Percentiles rank a stretch among this genome's conserved stretches.
Conservation (phyloP, 2,113 vertebrate genomes). For the Todiramphus saurophagus region DNA sequence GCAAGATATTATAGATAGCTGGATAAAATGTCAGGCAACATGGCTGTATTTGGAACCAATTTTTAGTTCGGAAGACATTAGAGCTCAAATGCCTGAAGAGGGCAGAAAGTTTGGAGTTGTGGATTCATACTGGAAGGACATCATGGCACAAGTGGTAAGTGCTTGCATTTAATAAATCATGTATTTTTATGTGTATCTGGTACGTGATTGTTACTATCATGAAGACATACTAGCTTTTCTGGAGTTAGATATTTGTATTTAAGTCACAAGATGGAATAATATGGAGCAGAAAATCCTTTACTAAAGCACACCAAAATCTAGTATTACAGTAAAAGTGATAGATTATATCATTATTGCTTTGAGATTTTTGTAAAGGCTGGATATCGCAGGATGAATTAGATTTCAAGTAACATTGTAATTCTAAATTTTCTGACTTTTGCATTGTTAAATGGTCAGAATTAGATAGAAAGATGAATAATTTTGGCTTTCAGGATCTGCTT, state of each 20-base stretch:
- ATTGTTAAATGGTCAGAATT: background rate
- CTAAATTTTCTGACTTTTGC: background rate
- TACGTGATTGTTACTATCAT: background rate
- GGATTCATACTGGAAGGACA: constrained; percentile 85
- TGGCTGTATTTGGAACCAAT: constrained; percentile 94
- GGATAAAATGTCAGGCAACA: constrained; percentile 87
- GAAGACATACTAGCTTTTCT: background rate
- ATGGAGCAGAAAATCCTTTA: background rate
- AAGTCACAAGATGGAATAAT: background rate
- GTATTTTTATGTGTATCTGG: background rate
- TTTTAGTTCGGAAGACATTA: constrained; percentile 92
- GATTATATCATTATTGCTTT: background rate
- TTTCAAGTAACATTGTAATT: background rate
- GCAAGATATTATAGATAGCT: constrained; percentile 87
- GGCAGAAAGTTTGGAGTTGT: constrained; percentile 87
- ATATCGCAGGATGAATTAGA: background rate
- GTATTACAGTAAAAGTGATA: background rate
- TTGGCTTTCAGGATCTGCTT: background rate
- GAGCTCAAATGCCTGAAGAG: constrained; percentile 93
- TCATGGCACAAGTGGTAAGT: constrained; percentile 83
- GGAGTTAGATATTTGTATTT: background rate
- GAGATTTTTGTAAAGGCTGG: background rate
- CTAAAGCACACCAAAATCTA: background rate
- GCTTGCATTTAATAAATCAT: background rate
- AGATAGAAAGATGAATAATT: background rate